Evolutionary conservation across 1,140 invertebrate genomes (phyloP).

Genomic region (Drosophila parabipectinata): DNA sequence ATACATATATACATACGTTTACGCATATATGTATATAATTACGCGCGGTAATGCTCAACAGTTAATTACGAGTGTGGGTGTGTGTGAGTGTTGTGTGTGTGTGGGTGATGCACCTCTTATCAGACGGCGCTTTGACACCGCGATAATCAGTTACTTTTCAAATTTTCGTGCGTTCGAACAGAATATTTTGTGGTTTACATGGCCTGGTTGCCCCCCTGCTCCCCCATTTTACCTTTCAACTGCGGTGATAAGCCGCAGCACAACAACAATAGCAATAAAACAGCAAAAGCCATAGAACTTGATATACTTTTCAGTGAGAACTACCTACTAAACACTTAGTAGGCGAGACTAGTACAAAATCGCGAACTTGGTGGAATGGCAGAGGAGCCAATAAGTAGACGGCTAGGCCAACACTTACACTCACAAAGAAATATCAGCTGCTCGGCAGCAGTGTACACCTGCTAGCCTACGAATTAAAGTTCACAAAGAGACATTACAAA

Average conservation of each 20-base stretch:
- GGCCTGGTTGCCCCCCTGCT: slow-evolving; percentile 28
- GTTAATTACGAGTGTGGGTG: slow-evolving; percentile 16
- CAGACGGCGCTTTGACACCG: slow-evolving; percentile 38
- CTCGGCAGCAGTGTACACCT: slow-evolving; percentile 1
- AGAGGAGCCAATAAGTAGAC: slow-evolving; percentile 30
- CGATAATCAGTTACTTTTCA: slow-evolving; percentile 61
- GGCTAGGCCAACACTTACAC: slow-evolving; percentile 46
- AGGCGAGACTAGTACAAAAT: slow-evolving; percentile 16
- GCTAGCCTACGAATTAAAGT: neutral
- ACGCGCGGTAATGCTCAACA: slow-evolving; percentile 43
- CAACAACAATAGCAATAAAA: neutral
- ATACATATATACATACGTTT: slow-evolving; percentile 24
- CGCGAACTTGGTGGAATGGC: slow-evolving; percentile 30
- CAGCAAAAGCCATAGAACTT: slow-evolving; percentile 23
- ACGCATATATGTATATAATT: slow-evolving; percentile 50
- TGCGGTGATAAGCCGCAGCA: slow-evolving; percentile 31
- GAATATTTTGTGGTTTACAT: slow-evolving; percentile 44
- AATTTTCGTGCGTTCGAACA: slow-evolving; percentile 33
- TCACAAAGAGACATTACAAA: slow-evolving; percentile 1
- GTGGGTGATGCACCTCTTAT: slow-evolving; percentile 49
- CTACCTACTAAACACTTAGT: slow-evolving; percentile 43
- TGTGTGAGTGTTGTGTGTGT: slow-evolving; percentile 11
- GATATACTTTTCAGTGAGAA: slow-evolving; percentile 38
- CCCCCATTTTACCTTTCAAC: neutral
- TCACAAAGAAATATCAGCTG: slow-evolving; percentile 49